These are phyloP conservation scores for Malacoraja senta DNA, from an alignment of 2,797 vertebrate species.

Conservation along the genomic window DNA sequence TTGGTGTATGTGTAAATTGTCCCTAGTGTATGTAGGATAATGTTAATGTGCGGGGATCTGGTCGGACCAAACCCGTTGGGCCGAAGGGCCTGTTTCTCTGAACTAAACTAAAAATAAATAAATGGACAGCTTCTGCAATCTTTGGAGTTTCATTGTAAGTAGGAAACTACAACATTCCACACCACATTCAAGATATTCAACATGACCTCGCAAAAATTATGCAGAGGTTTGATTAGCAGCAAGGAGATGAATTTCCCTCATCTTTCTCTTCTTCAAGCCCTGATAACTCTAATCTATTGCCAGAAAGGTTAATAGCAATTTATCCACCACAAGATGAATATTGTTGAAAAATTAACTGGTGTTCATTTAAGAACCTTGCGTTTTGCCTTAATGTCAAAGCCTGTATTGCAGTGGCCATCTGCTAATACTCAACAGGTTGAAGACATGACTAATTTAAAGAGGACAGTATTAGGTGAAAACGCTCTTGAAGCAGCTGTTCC, in stretches of 20 bases:
- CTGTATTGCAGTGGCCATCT: background rate
- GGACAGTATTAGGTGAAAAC: background rate
- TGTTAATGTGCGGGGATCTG: too few relatives aligned
- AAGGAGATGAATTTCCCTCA: background rate
- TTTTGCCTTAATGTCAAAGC: background rate
- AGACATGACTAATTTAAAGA: constrained; percentile 6
- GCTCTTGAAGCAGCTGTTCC: constrained; percentile 4
- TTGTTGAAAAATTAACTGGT: background rate
- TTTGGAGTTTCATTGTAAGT: background rate
- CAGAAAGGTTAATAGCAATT: background rate
- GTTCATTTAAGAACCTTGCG: background rate
- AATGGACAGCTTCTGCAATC: background rate
- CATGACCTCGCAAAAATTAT: background rate
- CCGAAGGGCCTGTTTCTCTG: too few relatives aligned
- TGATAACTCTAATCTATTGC: background rate
- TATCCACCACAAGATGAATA: background rate
- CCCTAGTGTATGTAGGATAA: too few relatives aligned
- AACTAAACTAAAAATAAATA: background rate
- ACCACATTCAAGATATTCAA: background rate
- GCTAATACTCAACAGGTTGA: background rate
- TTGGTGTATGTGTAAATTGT: too few relatives aligned
- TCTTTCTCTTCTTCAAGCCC: background rate
- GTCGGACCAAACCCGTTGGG: too few relatives aligned
- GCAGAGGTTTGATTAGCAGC: background rate
- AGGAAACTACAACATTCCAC: background rate